phyloP scores from a whole-genome alignment of 2,113 vertebrate genomes.

The Menidia beryllina region DNA sequence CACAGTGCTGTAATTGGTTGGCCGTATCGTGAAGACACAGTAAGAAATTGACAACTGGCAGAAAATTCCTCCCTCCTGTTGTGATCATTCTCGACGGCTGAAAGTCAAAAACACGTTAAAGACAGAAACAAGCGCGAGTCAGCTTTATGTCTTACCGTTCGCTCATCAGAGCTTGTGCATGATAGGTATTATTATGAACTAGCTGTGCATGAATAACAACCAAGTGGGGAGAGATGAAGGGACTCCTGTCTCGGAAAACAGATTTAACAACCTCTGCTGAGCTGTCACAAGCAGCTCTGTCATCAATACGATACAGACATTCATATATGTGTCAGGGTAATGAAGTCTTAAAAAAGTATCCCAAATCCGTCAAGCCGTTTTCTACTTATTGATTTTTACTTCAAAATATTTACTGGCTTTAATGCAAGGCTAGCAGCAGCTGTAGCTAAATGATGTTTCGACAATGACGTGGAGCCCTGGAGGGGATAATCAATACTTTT shows the following conservation, averaged over 20 bases:
- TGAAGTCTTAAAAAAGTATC: slow-evolving; percentile 34
- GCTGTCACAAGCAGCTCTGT: slow-evolving; percentile 22
- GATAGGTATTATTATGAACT: slow-evolving; percentile 71
- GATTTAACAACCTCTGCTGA: slow-evolving; percentile 28
- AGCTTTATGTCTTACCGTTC: slow-evolving; percentile 61
- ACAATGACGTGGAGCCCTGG: slow-evolving; percentile 12
- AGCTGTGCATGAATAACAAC: slow-evolving; percentile 54
- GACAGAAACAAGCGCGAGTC: slow-evolving; percentile 70
- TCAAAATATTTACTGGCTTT: slow-evolving; percentile 57
- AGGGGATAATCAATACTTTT: slow-evolving; percentile 57
- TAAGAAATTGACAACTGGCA: slow-evolving; percentile 67
- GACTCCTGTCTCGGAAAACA: slow-evolving; percentile 39
- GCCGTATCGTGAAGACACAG: slow-evolving; percentile 63
- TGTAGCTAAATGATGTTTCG: slow-evolving; percentile 29
- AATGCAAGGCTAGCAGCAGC: slow-evolving; percentile 21
- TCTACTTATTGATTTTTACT: slow-evolving; percentile 50
- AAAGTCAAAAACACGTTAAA: slow-evolving; percentile 73
- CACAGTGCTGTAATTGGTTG: slow-evolving; percentile 69
- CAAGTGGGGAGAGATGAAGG: slow-evolving; percentile 34
- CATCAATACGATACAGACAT: slow-evolving; percentile 31
- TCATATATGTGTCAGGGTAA: slow-evolving; percentile 33
- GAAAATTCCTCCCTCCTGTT: slow-evolving; percentile 68
- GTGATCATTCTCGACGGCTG: slow-evolving; percentile 66
- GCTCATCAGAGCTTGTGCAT: slow-evolving; percentile 53
- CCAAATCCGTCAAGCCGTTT: slow-evolving; percentile 41